These are phyloP conservation scores for Oxyteleia sp. DNA, from an alignment of 2,888 invertebrate species.

Conservation along the genomic window DNA sequence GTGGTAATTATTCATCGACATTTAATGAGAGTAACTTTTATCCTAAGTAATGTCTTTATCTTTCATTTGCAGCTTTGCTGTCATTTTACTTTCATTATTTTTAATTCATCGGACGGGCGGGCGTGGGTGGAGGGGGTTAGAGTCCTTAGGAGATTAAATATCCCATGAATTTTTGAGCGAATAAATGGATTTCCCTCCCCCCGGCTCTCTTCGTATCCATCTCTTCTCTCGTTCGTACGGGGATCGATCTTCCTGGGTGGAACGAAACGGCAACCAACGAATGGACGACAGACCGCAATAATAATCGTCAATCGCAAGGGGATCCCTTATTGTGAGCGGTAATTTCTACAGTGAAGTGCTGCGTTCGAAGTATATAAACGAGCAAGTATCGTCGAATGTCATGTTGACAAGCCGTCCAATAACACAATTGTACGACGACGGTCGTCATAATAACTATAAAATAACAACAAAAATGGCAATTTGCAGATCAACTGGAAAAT, in stretches of 20 bases:
- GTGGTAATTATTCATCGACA: no score
- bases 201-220: slow-evolving; percentile 49
- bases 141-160: slow-evolving; percentile 57
- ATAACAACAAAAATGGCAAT: slow-evolving; percentile 24
- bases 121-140: slow-evolving; percentile 23
- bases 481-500: slow-evolving; percentile 6
- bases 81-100: slow-evolving; percentile 59
- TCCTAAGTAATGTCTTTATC: slow-evolving; percentile 39
- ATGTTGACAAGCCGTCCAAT: slow-evolving; percentile 48
- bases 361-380: slow-evolving; percentile 64
- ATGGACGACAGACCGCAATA: slow-evolving; percentile 70
- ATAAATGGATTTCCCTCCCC: slow-evolving; percentile 60
- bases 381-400: slow-evolving; percentile 51
- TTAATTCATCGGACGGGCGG: slow-evolving; percentile 48
- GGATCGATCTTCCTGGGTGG: slow-evolving; percentile 70
- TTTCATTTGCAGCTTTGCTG: slow-evolving; percentile 36
- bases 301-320: slow-evolving; percentile 69
- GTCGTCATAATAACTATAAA: slow-evolving; percentile 27
- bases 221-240: slow-evolving; percentile 56
- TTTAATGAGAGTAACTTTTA: slow-evolving; percentile 34
- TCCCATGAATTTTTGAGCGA: slow-evolving; percentile 65
- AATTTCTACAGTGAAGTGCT: slow-evolving; percentile 64
- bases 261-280: slow-evolving; percentile 71
- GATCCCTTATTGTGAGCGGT: slow-evolving; percentile 62
- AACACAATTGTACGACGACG: slow-evolving; percentile 34